phyloP scores from a whole-genome alignment of 2,797 vertebrate genomes.

The Oophaga sylvatica region DNA sequence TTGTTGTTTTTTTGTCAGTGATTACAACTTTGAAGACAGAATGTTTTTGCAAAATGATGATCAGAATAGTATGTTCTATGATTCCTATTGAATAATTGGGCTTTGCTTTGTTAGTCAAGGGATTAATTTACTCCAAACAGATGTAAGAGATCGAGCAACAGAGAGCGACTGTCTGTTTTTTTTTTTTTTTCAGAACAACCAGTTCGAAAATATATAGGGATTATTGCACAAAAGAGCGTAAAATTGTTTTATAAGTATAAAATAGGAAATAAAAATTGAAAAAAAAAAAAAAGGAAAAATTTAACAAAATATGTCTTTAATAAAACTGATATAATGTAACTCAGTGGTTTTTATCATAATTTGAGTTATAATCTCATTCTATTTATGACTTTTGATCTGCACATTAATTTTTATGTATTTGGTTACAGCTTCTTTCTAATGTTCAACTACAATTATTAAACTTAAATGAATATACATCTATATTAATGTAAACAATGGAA shows the following conservation, averaged over 20 bases:
- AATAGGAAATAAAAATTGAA: background rate
- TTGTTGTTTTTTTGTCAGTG: slow-evolving; percentile 1
- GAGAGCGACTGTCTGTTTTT: background rate
- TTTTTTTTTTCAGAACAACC: slow-evolving; percentile 14
- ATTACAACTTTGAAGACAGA: slow-evolving; percentile 29
- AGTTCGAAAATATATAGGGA: slow-evolving; percentile 1
- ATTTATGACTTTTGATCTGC: background rate
- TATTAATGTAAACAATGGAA: background rate
- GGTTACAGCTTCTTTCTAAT: background rate
- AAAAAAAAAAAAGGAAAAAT: background rate
- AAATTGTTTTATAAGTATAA: slow-evolving; percentile 22
- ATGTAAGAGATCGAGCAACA: slow-evolving; percentile 14
- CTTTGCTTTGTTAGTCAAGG: slow-evolving; percentile 14
- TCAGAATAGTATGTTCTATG: slow-evolving; percentile 33
- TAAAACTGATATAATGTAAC: background rate
- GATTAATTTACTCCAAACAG: slow-evolving; percentile 31
- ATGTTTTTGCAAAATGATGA: slow-evolving; percentile 27
- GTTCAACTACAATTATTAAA: background rate
- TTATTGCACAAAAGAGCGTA: background rate
- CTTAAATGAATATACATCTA: background rate
- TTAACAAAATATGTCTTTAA: background rate
- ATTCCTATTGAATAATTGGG: slow-evolving; percentile 23
- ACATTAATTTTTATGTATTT: background rate
- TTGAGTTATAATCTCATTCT: background rate
- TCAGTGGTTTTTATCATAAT: background rate